These are phyloP conservation scores for Ara ararauna DNA, from an alignment of 2,797 vertebrate species.

Conservation along the genomic window DNA sequence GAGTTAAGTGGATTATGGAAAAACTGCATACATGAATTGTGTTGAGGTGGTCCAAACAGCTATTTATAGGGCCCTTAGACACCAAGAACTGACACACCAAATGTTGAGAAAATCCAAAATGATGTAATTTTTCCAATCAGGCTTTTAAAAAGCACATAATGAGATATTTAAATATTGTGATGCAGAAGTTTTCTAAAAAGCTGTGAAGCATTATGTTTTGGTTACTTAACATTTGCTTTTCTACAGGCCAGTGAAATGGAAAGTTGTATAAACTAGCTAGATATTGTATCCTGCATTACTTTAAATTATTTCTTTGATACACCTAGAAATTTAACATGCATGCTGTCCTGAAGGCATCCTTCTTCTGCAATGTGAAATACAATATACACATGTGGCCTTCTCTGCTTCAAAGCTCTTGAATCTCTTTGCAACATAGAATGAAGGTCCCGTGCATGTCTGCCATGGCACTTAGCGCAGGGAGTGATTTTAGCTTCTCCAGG, in stretches of 20 bases:
- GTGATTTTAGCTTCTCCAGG: background rate
- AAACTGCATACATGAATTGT: slow-evolving; percentile 39
- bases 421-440: background rate
- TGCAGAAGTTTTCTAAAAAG: slow-evolving; percentile 23
- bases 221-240: slow-evolving; percentile 2
- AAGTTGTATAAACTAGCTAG: background rate
- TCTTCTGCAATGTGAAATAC: background rate
- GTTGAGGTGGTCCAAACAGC: slow-evolving; percentile 52
- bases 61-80: slow-evolving; percentile 58
- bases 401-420: background rate
- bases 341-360: background rate
- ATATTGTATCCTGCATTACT: background rate
- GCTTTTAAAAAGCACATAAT: slow-evolving; percentile 32
- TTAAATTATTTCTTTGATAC: background rate
- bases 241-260: background rate
- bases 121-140: slow-evolving; percentile 61
- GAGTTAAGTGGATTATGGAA: slow-evolving; percentile 54
- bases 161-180: slow-evolving; percentile 7
- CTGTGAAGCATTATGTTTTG: background rate
- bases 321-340: background rate
- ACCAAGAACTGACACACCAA: slow-evolving; percentile 25
- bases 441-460: background rate
- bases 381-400: background rate
- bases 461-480: fast-evolving
- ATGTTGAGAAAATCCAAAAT: slow-evolving; percentile 53